Conservation (phyloP, 2,113 vertebrate species). For the Bucco capensis region DNA sequence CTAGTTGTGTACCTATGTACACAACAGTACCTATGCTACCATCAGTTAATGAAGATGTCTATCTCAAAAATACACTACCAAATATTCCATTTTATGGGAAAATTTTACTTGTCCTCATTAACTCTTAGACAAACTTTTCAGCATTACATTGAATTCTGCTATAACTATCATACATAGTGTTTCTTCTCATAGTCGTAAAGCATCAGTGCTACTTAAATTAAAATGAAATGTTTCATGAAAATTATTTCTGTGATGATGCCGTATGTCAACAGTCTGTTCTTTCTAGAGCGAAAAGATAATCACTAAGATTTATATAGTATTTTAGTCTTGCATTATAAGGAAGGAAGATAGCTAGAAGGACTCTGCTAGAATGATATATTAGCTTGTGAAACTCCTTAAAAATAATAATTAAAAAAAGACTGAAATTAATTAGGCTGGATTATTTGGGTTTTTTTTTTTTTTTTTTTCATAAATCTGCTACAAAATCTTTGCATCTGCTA, state of each 20-base stretch:
- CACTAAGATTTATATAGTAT: not conserved
- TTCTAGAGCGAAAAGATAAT: not conserved
- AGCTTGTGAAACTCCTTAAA: not conserved
- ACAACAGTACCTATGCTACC: no score
- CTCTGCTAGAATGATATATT: not conserved
- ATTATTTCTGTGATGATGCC: not conserved
- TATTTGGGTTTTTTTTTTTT: no score
- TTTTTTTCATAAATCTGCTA: not conserved
- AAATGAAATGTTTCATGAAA: not conserved
- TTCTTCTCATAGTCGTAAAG: not conserved
- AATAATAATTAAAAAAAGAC: not conserved
- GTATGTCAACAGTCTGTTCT: not conserved
- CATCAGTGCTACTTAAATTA: not conserved
- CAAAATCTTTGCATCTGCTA: not conserved
- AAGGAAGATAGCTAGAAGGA: not conserved
- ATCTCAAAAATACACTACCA: not conserved
- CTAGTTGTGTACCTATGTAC: not conserved
- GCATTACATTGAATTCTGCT: not conserved
- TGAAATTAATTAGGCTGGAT: not conserved
- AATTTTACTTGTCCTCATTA: not conserved
- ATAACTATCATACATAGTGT: not conserved
- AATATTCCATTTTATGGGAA: not conserved
- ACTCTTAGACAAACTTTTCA: not conserved
- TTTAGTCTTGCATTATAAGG: not conserved
- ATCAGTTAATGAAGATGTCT: not conserved